phyloP scores from a whole-genome alignment of 2,888 invertebrate species.

The Volucella inanis region DNA sequence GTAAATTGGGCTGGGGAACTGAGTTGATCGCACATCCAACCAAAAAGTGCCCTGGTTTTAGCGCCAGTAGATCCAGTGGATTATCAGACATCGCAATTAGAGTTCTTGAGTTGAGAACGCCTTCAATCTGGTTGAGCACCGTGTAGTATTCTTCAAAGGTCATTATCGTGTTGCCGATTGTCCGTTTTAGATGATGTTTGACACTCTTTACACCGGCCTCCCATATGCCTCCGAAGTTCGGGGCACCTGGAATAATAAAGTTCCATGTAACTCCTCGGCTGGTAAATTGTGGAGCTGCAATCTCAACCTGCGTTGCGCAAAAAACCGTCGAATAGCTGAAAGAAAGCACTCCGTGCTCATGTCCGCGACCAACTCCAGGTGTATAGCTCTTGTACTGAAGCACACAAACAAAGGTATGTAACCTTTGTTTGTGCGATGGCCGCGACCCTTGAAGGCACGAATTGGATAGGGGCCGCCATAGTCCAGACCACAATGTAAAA shows the following conservation, averaged over 20 bases:
- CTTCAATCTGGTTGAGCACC: conserved; percentile 20
- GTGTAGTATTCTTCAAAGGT: conserved; percentile 29
- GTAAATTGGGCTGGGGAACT: conserved; percentile 15
- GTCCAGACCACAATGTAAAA: too few relatives aligned
- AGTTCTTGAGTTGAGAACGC: conserved; percentile 18
- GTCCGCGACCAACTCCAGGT: conserved; percentile 64
- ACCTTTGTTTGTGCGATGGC: conserved; percentile 46
- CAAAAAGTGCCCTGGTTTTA: conserved; percentile 12
- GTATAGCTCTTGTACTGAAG: conserved; percentile 59
- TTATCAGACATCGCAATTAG: conserved; percentile 12
- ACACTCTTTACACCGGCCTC: conserved; percentile 11
- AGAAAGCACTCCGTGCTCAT: conserved; percentile 46
- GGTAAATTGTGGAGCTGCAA: conserved; percentile 1
- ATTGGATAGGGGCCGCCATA: too few relatives aligned
- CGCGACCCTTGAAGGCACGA: conserved; percentile 51
- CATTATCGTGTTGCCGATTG: conserved; percentile 10
- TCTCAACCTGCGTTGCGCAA: too few relatives aligned
- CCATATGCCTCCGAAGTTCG: conserved; percentile 9
- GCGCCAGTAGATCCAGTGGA: conserved; percentile 1
- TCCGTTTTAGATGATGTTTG: conserved; percentile 7
- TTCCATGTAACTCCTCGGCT: conserved; percentile 13
- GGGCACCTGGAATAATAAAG: background rate
- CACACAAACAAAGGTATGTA: conserved; percentile 52
- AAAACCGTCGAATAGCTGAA: conserved; percentile 41
- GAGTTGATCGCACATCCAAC: conserved; percentile 4